A percentile compares a stretch with the other conserved stretches of the same genome.
Conservation (phyloP, 1,140 invertebrate species). For the Zaprionus vittiger region DNA sequence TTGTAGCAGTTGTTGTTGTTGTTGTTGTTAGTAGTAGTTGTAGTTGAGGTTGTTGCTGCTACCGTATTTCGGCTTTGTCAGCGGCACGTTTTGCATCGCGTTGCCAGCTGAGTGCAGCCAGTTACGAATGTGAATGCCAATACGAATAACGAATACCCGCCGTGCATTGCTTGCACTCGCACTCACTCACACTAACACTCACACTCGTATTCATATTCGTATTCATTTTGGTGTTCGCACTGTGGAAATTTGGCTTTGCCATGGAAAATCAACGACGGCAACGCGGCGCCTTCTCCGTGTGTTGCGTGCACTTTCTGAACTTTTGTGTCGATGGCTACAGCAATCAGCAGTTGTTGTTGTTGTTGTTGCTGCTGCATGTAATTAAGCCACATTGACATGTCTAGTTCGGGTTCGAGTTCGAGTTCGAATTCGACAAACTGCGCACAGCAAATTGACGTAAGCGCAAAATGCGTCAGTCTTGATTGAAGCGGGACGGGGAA, state of each 20-base stretch:
- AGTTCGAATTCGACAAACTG: constrained; percentile 45
- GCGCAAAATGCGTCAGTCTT: constrained; percentile 65
- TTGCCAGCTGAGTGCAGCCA: constrained; percentile 37
- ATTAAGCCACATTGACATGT: constrained; percentile 79
- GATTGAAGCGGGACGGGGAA: constrained; percentile 27
- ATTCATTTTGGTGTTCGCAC: constrained; percentile 40
- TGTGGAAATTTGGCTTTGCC: constrained; percentile 33
- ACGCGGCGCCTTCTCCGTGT: constrained; percentile 35
- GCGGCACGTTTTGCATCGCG: constrained; percentile 50
- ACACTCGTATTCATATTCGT: constrained; percentile 18
- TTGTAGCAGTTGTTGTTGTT: constrained; percentile 37
- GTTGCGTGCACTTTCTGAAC: constrained; percentile 76
- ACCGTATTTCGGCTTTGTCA: constrained; percentile 69
- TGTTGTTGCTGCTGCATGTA: constrained; percentile 57
- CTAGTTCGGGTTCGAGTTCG: constrained; percentile 65
- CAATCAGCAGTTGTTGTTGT: constrained; percentile 45
- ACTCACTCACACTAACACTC: not conserved
- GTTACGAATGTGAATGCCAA: not conserved
- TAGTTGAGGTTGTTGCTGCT: constrained; percentile 50
- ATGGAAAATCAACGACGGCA: constrained; percentile 48
- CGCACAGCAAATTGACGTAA: constrained; percentile 73
- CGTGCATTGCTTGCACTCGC: constrained; percentile 3
- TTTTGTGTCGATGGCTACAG: constrained; percentile 55
- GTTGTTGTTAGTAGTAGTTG: constrained; percentile 20
- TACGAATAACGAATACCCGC: constrained; percentile 11